Evolutionary conservation across 2,113 vertebrate genomes (phyloP).

Genomic region (Maccullochella peelii): DNA sequence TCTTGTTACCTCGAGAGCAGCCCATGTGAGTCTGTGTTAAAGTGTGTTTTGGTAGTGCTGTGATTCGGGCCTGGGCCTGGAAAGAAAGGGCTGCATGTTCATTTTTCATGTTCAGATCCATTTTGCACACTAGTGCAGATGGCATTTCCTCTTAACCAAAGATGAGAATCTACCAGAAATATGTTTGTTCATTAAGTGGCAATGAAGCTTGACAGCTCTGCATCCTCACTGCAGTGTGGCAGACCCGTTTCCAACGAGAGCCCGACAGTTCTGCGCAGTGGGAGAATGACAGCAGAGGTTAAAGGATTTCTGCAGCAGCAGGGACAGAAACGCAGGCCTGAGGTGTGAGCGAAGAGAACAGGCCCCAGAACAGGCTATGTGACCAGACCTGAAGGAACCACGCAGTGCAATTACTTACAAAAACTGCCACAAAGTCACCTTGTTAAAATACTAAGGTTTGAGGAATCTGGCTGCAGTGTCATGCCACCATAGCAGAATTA

Average conservation of each 20-base stretch:
- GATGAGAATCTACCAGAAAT: slow-evolving; percentile 69
- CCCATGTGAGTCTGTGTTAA: neutral
- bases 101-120: slow-evolving; percentile 39
- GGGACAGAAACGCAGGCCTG: slow-evolving; percentile 52
- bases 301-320: slow-evolving; percentile 73
- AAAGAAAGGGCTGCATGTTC: slow-evolving; percentile 11
- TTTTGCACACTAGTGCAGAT: slow-evolving; percentile 63
- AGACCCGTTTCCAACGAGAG: slow-evolving; percentile 45
- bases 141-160: slow-evolving; percentile 64
- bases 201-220: slow-evolving; percentile 78
- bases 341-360: slow-evolving; percentile 56
- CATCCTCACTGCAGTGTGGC: slow-evolving; percentile 64
- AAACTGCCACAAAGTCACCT: slow-evolving; percentile 71
- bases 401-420: slow-evolving; percentile 45
- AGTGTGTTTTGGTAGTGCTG: neutral
- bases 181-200: slow-evolving; percentile 81
- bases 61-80: slow-evolving; percentile 1
- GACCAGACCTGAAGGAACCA: slow-evolving; percentile 63
- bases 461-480: slow-evolving; percentile 38
- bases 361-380: slow-evolving; percentile 49
- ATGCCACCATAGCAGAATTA: slow-evolving; percentile 39
- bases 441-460: slow-evolving; percentile 52
- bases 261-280: slow-evolving; percentile 49
- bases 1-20: slow-evolving; percentile 22
- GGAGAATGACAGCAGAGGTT: slow-evolving; percentile 77